Conservation (phyloP, 2,113 vertebrate genomes). For the Heloderma charlesbogerti region DNA sequence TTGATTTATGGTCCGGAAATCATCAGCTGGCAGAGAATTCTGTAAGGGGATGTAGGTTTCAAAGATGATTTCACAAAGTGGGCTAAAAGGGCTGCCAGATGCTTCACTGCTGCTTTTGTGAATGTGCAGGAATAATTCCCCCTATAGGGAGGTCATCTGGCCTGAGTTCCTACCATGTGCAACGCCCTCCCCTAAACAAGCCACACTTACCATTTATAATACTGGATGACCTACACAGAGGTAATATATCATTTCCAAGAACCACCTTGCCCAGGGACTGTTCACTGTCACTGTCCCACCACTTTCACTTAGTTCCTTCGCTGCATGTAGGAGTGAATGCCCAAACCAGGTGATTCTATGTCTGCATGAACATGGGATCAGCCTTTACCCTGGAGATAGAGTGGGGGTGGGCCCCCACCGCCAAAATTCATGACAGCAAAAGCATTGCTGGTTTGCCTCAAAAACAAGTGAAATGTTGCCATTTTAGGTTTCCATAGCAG, state of each 20-base stretch:
- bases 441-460: too few relatives aligned
- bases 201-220: neutral
- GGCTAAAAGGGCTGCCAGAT: neutral
- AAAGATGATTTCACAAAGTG: slow-evolving; percentile 28
- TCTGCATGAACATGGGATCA: neutral
- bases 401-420: too few relatives aligned
- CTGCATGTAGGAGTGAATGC: neutral
- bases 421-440: too few relatives aligned
- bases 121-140: neutral
- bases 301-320: neutral
- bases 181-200: neutral
- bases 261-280: neutral
- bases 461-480: too few relatives aligned
- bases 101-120: neutral
- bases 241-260: neutral
- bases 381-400: neutral
- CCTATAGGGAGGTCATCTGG: neutral
- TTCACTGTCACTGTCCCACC: neutral
- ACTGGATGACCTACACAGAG: neutral
- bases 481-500: too few relatives aligned
- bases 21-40: slow-evolving; percentile 86
- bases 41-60: slow-evolving; percentile 76
- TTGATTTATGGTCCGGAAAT: slow-evolving; percentile 91
- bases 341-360: neutral
- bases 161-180: neutral